A percentile compares a stretch with the other conserved stretches of the same genome.
Evolutionary conservation across 2,888 invertebrate species (phyloP).

Genomic region (Julus scanicus): DNA sequence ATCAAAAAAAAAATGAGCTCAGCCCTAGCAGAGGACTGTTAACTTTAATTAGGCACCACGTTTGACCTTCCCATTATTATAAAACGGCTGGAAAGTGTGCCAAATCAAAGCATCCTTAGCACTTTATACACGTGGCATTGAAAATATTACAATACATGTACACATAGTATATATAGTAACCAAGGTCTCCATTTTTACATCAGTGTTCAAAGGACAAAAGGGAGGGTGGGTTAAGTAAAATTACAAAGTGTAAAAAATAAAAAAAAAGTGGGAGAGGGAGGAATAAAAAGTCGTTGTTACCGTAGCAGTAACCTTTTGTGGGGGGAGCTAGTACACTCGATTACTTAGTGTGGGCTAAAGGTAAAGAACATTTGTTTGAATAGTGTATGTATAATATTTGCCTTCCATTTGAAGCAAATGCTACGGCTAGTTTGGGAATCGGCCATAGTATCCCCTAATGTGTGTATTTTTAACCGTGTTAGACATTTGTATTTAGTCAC

Average conservation of each 20-base stretch:
- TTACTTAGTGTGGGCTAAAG: not conserved
- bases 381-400: constrained; percentile 1
- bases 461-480: no score
- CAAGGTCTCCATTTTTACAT: not conserved
- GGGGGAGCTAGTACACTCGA: not conserved
- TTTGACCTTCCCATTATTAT: constrained; percentile 35
- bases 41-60: constrained; percentile 13
- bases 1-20: not conserved
- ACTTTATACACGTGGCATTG: not conserved
- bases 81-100: constrained; percentile 20
- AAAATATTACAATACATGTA: no score
- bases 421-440: not conserved
- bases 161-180: not conserved
- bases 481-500: no score
- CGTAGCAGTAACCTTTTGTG: not conserved
- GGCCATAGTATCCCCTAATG: no score
- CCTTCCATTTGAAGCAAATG: not conserved
- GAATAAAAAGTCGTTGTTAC: not conserved
- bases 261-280: not conserved
- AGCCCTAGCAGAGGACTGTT: not conserved
- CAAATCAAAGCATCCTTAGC: constrained; percentile 36
- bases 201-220: not conserved
- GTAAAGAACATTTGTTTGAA: not conserved
- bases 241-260: no score
- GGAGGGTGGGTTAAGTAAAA: constrained; percentile 12